Evolutionary conservation across 2,888 invertebrate species (phyloP).

Genomic region (Drosophila koepferae): DNA sequence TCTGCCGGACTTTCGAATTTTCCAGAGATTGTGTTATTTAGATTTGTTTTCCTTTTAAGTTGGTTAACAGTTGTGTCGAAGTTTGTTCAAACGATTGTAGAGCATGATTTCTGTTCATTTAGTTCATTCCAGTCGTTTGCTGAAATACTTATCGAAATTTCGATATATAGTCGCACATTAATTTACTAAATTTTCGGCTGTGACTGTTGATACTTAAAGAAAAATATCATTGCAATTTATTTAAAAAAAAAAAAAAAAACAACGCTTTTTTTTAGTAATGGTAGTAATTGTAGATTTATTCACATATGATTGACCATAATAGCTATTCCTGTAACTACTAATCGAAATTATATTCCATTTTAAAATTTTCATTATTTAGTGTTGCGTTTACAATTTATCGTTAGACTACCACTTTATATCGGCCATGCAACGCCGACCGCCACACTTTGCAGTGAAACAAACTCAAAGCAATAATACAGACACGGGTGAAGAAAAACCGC

Average conservation of each 20-base stretch:
- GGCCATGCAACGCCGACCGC: constrained; percentile 37
- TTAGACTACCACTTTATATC: constrained; percentile 32
- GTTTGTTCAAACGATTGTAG: constrained; percentile 13
- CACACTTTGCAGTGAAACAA: constrained; percentile 54
- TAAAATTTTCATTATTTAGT: neutral
- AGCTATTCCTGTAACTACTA: neutral
- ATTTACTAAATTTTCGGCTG: neutral
- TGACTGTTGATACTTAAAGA: neutral
- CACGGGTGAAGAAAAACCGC: constrained; percentile 51
- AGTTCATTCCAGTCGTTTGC: neutral
- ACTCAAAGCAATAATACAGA: constrained; percentile 60
- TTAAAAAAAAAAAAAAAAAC: neutral
- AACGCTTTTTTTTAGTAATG: neutral
- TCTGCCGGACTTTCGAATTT: constrained; percentile 18
- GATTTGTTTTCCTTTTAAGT: constrained; percentile 1
- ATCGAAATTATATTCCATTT: neutral
- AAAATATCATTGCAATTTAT: neutral
- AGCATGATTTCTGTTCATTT: neutral
- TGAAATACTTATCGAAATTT: neutral
- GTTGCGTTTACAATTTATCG: constrained; percentile 23
- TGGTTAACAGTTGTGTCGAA: constrained; percentile 19
- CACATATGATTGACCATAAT: neutral
- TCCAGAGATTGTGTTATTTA: neutral
- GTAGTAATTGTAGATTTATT: neutral
- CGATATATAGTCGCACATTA: neutral